Conservation (phyloP, 2,113 vertebrate genomes). For the Forbesichthys agassizii region DNA sequence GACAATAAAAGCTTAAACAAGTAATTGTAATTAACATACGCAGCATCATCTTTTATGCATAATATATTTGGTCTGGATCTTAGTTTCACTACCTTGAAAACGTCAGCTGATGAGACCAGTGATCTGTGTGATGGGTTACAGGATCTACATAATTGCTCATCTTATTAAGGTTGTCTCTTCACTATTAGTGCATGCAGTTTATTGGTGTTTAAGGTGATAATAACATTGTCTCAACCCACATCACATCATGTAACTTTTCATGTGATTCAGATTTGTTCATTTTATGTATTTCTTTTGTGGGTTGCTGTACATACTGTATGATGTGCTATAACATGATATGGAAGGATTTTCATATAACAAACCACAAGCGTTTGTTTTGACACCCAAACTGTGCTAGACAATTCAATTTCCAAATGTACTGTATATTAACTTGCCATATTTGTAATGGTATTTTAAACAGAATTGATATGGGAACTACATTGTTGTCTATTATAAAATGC, state of each 20-base stretch:
- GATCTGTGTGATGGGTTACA: constrained; percentile 8
- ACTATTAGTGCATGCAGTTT: not conserved
- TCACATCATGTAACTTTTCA: not conserved
- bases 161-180: not conserved
- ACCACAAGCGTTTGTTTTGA: not conserved
- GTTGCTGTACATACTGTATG: not conserved
- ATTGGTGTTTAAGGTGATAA: not conserved
- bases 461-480: not conserved
- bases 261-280: not conserved
- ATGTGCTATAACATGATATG: not conserved
- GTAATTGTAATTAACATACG: not conserved
- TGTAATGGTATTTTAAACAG: not conserved
- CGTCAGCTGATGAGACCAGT: constrained; percentile 5
- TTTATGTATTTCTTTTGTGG: not conserved
- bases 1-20: not conserved
- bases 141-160: not conserved
- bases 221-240: not conserved
- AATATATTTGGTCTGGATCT: constrained; percentile 1
- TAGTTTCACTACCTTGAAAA: not conserved
- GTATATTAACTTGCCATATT: not conserved
- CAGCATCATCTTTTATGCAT: constrained; percentile 4
- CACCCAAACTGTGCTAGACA: not conserved
- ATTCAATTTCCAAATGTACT: not conserved
- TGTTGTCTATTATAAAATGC: not conserved
- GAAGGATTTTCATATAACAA: not conserved